Evolutionary conservation across 2,113 vertebrate species (phyloP).

Genomic region (Scytalopus superciliaris): DNA sequence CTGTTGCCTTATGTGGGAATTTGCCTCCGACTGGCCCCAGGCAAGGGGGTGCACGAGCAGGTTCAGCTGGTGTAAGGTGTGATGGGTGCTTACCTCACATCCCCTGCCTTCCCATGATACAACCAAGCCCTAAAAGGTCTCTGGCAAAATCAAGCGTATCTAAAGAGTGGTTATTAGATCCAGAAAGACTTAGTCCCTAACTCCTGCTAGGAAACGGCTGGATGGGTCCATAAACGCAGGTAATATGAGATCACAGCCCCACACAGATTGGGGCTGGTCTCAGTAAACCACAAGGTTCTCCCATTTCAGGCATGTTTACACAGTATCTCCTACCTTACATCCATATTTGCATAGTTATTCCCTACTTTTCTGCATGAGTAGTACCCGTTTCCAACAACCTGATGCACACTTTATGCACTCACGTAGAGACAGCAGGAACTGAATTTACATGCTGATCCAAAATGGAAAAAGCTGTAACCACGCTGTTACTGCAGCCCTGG

Average conservation of each 20-base stretch:
- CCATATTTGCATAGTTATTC: neutral
- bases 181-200: neutral
- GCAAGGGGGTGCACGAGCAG: neutral
- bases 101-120: fast-evolving
- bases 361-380: neutral
- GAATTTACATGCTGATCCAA: neutral
- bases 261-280: fast-evolving
- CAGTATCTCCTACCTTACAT: neutral
- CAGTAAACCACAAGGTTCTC: neutral
- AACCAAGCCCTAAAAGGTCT: neutral
- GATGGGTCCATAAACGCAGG: neutral
- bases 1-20: neutral
- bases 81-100: neutral
- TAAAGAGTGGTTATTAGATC: neutral
- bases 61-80: neutral
- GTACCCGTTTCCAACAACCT: fast-evolving
- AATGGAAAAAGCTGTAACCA: fast-evolving
- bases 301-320: neutral
- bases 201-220: neutral
- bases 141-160: neutral
- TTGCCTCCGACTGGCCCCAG: fast-evolving
- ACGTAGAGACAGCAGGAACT: neutral
- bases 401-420: fast-evolving
- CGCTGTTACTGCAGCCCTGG: fast-evolving
- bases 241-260: fast-evolving